Base-by-base conservation (phyloP, 2,113 vertebrate genomes). In the Amphiprion ocellaris region DNA sequence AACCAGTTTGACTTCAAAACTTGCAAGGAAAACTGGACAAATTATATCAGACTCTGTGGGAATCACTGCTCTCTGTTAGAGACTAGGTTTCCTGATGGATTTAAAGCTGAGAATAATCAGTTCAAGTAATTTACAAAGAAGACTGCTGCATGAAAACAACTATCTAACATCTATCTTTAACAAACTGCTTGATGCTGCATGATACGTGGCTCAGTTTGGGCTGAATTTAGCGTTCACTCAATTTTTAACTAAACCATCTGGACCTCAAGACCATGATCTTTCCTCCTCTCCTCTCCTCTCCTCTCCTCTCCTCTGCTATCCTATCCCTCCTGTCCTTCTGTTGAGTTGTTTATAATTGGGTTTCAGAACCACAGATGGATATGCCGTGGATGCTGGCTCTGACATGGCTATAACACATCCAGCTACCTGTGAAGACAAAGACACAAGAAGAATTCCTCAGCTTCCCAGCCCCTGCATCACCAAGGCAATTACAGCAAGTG, bases 401-500 rank as follows among this genome's bases (percentile, higher is more conserved):
- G 41, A 52, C 74, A 30, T 62, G n/a, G 17, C 26, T 46, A 75
- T 61, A 64, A 69, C 61, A 41, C 46, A 69, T 86, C 76, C 68
- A 72, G 66, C 72, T 86, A 44, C 81, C 66, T 77, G 70, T 58
- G 78, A 60, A 69, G 65, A 53, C 12, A 11, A 41, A 81, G 79
- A 83, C 73, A 77, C 33, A 68, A 75, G 47, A 71, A 56, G 72
- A 87, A 87, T 79, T 54, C 50, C 26, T 44, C 24, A 26, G 78
- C 69, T 64, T 72, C 52, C 33, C 66, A 53, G 67, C 30, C 66
- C 5, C 46, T 9, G 64, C 49, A 60, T 86, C 17, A 28, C 61
- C 3, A 37, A 66, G 54, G 79, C 71, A 92, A 89, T 90, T 90
- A 91, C 66, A 81, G 55, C 60, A 26, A 81, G 70, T 3, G 60